phyloP scores from a whole-genome alignment of 2,888 invertebrate genomes.

The Cremastinae sp. region DNA sequence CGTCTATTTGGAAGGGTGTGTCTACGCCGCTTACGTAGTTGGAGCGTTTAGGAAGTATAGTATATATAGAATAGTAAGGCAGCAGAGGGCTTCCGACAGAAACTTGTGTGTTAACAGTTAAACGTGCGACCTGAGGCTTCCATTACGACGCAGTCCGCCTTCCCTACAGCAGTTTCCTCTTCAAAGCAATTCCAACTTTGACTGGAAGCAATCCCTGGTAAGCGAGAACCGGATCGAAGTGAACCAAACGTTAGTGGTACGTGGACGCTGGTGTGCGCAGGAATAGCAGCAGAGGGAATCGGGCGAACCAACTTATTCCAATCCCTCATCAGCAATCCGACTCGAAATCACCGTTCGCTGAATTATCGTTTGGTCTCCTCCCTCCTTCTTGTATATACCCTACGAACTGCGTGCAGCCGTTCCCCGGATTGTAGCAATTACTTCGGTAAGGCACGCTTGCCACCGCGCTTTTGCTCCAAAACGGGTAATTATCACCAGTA shows the following conservation, averaged over 20 bases:
- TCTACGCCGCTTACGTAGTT: conserved; percentile 3
- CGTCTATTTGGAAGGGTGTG: conserved; percentile 41
- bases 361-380: conserved; percentile 76
- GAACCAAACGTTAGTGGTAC: conserved; percentile 37
- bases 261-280: conserved; percentile 30
- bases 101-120: conserved; percentile 29
- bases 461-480: conserved; percentile 60
- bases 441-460: conserved; percentile 65
- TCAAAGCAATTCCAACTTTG: conserved; percentile 79
- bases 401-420: conserved; percentile 69
- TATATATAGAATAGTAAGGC: conserved; percentile 35
- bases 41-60: conserved; percentile 45
- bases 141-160: conserved; percentile 51
- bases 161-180: conserved; percentile 48
- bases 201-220: too few species aligned
- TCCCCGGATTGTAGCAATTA: conserved; percentile 79
- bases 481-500: conserved; percentile 77
- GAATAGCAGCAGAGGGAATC: conserved; percentile 38
- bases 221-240: conserved; percentile 53
- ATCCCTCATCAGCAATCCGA: conserved; percentile 77
- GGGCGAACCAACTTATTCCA: conserved; percentile 73
- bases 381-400: conserved; percentile 33
- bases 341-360: conserved; percentile 78
- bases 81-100: neutral
- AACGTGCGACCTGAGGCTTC: conserved; percentile 40